Conservation (phyloP, 1,140 invertebrate genomes). For the Apocrypta bakeri region DNA sequence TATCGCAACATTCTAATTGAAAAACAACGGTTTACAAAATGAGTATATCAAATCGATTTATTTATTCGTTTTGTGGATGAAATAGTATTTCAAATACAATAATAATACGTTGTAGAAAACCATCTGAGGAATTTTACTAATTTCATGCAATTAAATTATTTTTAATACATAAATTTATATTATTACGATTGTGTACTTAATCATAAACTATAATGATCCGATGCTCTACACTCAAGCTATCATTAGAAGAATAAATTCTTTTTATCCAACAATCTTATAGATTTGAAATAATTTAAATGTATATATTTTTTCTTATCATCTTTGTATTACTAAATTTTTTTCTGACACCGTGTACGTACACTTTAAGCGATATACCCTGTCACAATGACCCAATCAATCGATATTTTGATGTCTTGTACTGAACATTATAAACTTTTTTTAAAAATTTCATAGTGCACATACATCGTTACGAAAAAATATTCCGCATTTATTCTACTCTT, state of each 20-base stretch:
- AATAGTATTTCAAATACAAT: too few relatives aligned
- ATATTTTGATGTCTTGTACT: not conserved
- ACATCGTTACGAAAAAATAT: not conserved
- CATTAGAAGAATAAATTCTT: too few relatives aligned
- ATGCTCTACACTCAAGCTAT: too few relatives aligned
- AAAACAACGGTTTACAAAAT: too few relatives aligned
- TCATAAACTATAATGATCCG: too few relatives aligned
- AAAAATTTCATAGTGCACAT: conserved; percentile 27
- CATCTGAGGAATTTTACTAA: not conserved
- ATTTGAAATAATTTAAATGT: not conserved
- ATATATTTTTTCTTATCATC: too few relatives aligned
- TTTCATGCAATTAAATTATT: not conserved
- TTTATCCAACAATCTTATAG: not conserved
- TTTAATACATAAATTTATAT: not conserved
- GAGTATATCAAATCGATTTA: too few relatives aligned
- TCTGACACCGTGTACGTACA: not conserved
- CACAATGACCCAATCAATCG: not conserved
- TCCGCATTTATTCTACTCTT: not conserved
- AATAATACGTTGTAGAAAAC: too few relatives aligned
- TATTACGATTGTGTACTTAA: too few relatives aligned
- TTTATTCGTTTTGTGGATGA: too few relatives aligned
- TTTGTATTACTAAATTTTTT: not conserved
- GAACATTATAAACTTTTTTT: not conserved
- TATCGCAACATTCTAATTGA: too few relatives aligned
- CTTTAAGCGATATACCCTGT: not conserved